Base-by-base conservation (phyloP, 2,888 invertebrate species). In the Chrysina gloriosa region DNA sequence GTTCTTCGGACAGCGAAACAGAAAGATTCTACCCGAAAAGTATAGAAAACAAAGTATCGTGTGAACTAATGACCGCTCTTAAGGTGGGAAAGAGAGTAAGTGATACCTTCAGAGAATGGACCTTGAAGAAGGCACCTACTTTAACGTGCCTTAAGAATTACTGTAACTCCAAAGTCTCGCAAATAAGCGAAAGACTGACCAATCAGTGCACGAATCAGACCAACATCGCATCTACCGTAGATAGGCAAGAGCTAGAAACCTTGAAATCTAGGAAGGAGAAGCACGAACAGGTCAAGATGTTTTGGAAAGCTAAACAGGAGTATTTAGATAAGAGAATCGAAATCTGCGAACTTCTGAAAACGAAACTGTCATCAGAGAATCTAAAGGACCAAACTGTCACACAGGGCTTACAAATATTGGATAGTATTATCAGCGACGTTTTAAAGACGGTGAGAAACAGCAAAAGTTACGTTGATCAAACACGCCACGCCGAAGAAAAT, bases 291-390 rank as follows among this genome's bases (percentile, higher is more conserved):
- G 19, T 75, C 19, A 72, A 71, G 64, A 63, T 39, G 9, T 77
- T 75, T 61, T 75, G 74, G 76, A 67, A 56, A 6, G 72, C 73
- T n/a, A 65, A 74, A 3, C 75, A 77, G 31, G 73, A 74, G 27
- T 77, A 76, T 56, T 69, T 74, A 23, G 72, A 73, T n/a, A 71
- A 71, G 54, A 71, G 74, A n/a, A 73, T 76, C 1, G 71, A 74
- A 63, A 73, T 72, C 45, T 76, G 72, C 31, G 69, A 71, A 14
- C 66, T 71, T 67, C 68, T 75, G 2, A 74, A 71, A 39, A 64
- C 69, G 16, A 73, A 66, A 39, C 34, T 67, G 21, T 66, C 69
- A 23, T 21, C 45, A 0, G 27, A 45, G 2, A 25, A 48, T 25
- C 54, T 64, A 9, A 11, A 11, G n/a, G 58, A 58, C 1, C 47